Base-by-base conservation (phyloP, 2,113 vertebrate genomes). In the Chrysochloris asiatica region DNA sequence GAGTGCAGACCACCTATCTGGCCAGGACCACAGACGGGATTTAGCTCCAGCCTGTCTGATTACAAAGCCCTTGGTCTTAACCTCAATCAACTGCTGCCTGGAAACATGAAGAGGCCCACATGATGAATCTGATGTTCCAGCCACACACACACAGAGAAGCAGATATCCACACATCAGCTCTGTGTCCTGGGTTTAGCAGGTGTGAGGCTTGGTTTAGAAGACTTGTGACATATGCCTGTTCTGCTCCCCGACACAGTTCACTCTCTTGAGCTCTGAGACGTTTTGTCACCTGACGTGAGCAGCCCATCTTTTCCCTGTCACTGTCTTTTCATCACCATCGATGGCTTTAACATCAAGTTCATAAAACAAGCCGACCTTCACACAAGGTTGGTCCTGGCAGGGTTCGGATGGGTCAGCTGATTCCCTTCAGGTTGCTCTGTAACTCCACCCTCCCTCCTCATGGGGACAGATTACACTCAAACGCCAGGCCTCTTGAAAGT, bases 251-350 rank as follows among this genome's bases (percentile, higher is more conserved):
- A 38, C 30, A 71, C 63, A 63, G 80, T 24, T 67, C 28, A 50
- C 79, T 48, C 71, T 59, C 83, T n/a, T 16, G 38, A 75, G 56
- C 14, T 0, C 21, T 33, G 3, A 86, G 45, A n/a, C 16, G 1
- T 45, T 61, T 75, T 76, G 86, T 47, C 75, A 50, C 26, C 63
- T 63, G 77, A 80, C 45, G 54, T 0, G 0, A 50, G 67, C 67
- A 26, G 54, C 36, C 59, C 30, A 24, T 65, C 86, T 47, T 78
- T 47, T 76, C 38, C 90, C 92, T 33, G 30, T 59, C 88, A 47
- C 63, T 26, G 72, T n/a, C 56, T 75, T 82, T 83, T 82, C 63
- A 86, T 72, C 45, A 43, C 69, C 65, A 76, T 3, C 24, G 76
- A 89, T 82, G 75, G 56, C 89, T 85, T 61, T n/a, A 56, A 75